Evolutionary conservation across 2,797 vertebrate genomes (phyloP), one percentile per base, ranked within the genome.

Genomic region (Lutjanus argentimaculatus): DNA sequence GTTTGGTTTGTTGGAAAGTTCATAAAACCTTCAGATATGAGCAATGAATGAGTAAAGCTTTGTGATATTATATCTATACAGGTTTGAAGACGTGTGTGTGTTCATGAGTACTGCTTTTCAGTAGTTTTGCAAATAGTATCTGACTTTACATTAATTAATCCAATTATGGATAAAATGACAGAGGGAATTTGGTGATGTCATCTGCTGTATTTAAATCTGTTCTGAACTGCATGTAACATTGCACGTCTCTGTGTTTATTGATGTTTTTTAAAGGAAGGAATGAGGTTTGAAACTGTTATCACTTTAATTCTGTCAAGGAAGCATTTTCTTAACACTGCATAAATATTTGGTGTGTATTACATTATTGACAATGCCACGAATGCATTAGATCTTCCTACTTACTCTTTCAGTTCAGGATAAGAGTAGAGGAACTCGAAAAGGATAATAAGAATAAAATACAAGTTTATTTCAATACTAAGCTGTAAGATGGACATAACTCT

Each of bases 11-110:
- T 46, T 67, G 22, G 25, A 42, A 72, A 72, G 64, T 62, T 75
- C 64, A 79, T 82, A 58, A 83, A 77, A 63, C 22, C 66, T 69
- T 69, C 53, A 67, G 36, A 80, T 62, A 53, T 59, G 13, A 75
- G 69, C 2, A 4, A 49, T 25, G 45, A 57, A 52, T 36, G 43
- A 74, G 55, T 25, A 67, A 68, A 72, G 63, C 73, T 61, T 72
- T 79, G 45, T 53, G 69, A 65, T 55, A 22, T 72, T 75, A 53
- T 48, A 55, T 11, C 5, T 45, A 43, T n/a, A 25, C 46, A 48
- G 19, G 40, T 59, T 43, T 57, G 58, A 73, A 14, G 67, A 61
- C 5, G 0, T 73, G 17, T 12, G 16, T 57, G 16, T 62, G 8
- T 14, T 49, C 14, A 0, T 71, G 36, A 57, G 22, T 25, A 61